Evolutionary conservation across 2,113 vertebrate genomes (phyloP).

Genomic region (Silurus glanis): DNA sequence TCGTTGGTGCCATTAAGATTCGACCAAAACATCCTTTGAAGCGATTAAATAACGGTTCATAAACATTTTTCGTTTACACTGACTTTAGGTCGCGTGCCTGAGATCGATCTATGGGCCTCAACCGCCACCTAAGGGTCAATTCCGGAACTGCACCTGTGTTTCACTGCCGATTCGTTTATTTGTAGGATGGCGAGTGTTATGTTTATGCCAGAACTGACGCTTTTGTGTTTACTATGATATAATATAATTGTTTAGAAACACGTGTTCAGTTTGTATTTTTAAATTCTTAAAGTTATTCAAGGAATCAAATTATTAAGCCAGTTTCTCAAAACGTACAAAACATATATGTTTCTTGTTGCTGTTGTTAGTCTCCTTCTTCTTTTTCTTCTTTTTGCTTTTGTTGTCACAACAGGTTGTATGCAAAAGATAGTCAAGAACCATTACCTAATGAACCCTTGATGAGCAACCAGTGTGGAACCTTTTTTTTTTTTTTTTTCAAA

Average conservation of each 20-base stretch:
- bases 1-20: neutral
- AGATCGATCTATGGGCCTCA: conserved; percentile 62
- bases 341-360: neutral
- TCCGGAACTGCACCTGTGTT: conserved; percentile 38
- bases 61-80: neutral
- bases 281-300: too few relatives aligned
- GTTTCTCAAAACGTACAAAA: neutral
- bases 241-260: neutral
- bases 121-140: conserved; percentile 73
- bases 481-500: too few relatives aligned
- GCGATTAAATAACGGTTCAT: neutral
- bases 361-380: neutral
- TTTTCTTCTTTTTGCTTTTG: neutral
- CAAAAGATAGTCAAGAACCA: neutral
- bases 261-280: neutral
- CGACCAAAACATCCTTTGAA: neutral
- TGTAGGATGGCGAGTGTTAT: neutral
- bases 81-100: conserved; percentile 22
- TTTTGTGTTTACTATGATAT: neutral
- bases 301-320: neutral
- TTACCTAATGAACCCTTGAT: neutral
- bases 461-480: neutral
- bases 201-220: neutral
- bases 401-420: neutral
- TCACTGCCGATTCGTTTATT: neutral